Base-by-base conservation (phyloP, 2,113 vertebrate genomes). In the Ifrita kowaldi region DNA sequence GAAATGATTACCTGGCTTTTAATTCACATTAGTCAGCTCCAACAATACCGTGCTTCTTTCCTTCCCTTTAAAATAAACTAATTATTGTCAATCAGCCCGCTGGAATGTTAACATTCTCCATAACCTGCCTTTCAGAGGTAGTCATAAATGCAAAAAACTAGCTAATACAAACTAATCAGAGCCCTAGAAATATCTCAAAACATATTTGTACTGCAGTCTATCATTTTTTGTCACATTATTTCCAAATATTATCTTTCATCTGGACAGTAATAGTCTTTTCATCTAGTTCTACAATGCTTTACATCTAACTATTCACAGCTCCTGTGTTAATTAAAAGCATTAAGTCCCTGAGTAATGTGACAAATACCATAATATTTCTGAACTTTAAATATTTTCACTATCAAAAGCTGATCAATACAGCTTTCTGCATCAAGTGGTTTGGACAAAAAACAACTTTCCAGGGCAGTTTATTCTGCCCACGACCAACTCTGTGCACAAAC, bases 61-160 rank as follows among this genome's bases (percentile, higher is more conserved):
- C 39, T 86, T 96, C 56, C 41, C 86, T 95, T 96, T 87, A 89
- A 84, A 95, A 96, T 81, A 95, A 97, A 74, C 95, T 96, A 95
- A 93, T 91, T 92, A 90, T 90, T 96, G 68, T 74, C 96, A 96
- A 80, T 76, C 95, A 97, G 90, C 85, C 80, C 74, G 47, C 75
- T 57, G 89, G 79, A 97, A 89, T 64, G 87, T 89, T 94, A 94
- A 80, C 92, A 35, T 57, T 97, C 64, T 94, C 97, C 83, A 84
- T 88, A 95, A 76, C 64, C 62, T 68, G 42, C 60, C 74, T 96
- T 97, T 96, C 83, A 93, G 92, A 86, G 52, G 59, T 89, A 93
- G 83, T 82, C 69, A 82, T 74, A 96, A 88, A 91, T 42, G 68
- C 77, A 87, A 91, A 77, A 94, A 97, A 71, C 42, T 78, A 95